A percentile compares a stretch with the other conserved stretches of the same genome.
These are phyloP conservation scores for Polyodon spathula DNA, from an alignment of 2,113 vertebrate species.

Conservation along the genomic window DNA sequence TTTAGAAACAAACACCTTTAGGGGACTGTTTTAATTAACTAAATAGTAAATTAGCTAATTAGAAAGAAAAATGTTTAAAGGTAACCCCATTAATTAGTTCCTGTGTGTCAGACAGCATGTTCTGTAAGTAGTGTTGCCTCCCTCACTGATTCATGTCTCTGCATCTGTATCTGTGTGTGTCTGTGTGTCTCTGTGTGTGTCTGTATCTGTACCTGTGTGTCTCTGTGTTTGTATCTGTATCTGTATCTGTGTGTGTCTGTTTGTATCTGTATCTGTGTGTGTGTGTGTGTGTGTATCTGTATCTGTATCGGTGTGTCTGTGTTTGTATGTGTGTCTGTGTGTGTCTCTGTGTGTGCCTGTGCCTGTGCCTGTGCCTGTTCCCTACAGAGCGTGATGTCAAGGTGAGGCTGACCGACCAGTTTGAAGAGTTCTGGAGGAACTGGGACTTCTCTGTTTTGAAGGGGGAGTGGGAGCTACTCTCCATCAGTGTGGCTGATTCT, in stretches of 20 bases:
- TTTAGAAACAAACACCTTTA: no score
- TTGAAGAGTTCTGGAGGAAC: neutral
- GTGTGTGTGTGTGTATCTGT: neutral
- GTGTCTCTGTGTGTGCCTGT: neutral
- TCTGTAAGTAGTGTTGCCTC: no score
- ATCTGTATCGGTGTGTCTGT: neutral
- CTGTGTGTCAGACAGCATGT: no score
- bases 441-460: slow-evolving; percentile 10
- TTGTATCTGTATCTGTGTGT: neutral
- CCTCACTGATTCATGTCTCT: no score
- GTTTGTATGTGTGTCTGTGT: neutral
- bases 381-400: slow-evolving; percentile 13
- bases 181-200: neutral
- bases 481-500: neutral
- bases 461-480: slow-evolving; percentile 23
- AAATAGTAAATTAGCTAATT: no score
- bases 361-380: neutral
- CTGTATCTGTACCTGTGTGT: neutral
- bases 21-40: no score
- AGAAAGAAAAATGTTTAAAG: no score
- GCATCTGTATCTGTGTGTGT: slow-evolving; percentile 4
- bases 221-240: neutral
- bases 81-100: no score
- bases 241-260: slow-evolving; percentile 1
- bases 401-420: slow-evolving; percentile 5